phyloP scores from a whole-genome alignment of 2,888 invertebrate genomes.

The Drosophila diplacantha region DNA sequence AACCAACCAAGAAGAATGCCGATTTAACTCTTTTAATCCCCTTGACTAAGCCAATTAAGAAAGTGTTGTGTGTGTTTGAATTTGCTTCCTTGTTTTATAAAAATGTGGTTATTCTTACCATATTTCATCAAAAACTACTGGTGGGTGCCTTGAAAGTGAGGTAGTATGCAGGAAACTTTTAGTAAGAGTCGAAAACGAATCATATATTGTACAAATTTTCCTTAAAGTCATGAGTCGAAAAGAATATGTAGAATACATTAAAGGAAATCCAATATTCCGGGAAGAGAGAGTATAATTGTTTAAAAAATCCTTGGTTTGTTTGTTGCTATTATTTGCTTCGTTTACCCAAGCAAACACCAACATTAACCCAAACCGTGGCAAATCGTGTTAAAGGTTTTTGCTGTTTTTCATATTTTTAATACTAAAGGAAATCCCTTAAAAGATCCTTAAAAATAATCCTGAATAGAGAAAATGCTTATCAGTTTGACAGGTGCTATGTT shows the following conservation, averaged over 20 bases:
- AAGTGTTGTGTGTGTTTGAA: neutral
- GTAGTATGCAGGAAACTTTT: neutral
- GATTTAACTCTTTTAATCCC: neutral
- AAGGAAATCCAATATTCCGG: too few species aligned
- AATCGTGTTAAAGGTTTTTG: neutral
- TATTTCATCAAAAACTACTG: neutral
- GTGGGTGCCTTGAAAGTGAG: too few species aligned
- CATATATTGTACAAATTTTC: neutral
- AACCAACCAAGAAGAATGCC: conserved; percentile 70
- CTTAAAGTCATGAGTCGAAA: neutral
- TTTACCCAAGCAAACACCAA: too few species aligned
- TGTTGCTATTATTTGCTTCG: neutral
- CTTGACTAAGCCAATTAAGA: neutral
- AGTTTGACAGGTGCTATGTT: neutral
- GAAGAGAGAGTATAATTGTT: too few species aligned
- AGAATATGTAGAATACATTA: too few species aligned
- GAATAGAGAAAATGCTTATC: neutral
- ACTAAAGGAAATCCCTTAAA: neutral
- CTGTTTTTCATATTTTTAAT: too few species aligned
- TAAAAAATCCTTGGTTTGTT: too few species aligned
- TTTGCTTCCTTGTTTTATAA: neutral
- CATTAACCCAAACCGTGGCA: too few species aligned
- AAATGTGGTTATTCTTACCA: too few species aligned
- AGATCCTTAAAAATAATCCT: too few species aligned
- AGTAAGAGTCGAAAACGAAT: neutral